Conservation (phyloP, 2,888 invertebrate species). For the Colostygia pectinataria region DNA sequence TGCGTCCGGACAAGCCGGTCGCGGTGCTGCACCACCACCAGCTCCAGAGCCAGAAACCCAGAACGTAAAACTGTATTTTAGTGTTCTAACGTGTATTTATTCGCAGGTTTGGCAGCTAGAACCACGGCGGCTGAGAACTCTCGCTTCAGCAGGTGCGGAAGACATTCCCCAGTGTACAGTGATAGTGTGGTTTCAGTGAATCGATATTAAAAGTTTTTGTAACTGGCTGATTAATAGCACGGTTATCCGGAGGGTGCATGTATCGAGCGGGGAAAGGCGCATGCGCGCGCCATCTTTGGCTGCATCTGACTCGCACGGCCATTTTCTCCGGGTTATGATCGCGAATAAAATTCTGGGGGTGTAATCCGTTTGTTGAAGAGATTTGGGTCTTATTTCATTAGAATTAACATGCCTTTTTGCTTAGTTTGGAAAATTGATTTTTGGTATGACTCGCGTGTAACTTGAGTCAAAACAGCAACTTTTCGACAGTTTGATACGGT, state of each 20-base stretch:
- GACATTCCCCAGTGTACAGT: constrained; percentile 13
- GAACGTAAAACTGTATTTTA: neutral
- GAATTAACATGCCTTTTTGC: constrained; percentile 7
- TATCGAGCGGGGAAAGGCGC: constrained; percentile 76
- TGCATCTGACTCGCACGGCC: constrained; percentile 65
- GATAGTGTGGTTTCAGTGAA: constrained; percentile 24
- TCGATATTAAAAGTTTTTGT: constrained; percentile 9
- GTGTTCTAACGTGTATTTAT: constrained; percentile 26
- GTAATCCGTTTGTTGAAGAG: constrained; percentile 19
- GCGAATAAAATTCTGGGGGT: constrained; percentile 43
- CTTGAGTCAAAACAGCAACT: constrained; percentile 10
- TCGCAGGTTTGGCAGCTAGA: constrained; percentile 22
- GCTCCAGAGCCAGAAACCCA: constrained; percentile 20
- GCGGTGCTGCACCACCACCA: constrained; percentile 55
- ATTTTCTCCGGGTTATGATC: constrained; percentile 62
- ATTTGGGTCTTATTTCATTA: constrained; percentile 25
- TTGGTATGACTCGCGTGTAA: constrained; percentile 3
- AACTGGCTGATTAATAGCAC: constrained; percentile 52
- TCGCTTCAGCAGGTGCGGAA: neutral
- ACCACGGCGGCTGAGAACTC: constrained; percentile 10
- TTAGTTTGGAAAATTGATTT: constrained; percentile 11
- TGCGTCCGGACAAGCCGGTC: constrained; percentile 92
- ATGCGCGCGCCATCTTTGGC: constrained; percentile 73
- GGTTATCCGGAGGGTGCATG: constrained; percentile 67
- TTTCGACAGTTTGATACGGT: neutral